Percentiles rank a stretch among this genome's conserved stretches.
These are phyloP conservation scores for Diphyllodes magnificus DNA, from an alignment of 2,113 vertebrate species.

Conservation along the genomic window DNA sequence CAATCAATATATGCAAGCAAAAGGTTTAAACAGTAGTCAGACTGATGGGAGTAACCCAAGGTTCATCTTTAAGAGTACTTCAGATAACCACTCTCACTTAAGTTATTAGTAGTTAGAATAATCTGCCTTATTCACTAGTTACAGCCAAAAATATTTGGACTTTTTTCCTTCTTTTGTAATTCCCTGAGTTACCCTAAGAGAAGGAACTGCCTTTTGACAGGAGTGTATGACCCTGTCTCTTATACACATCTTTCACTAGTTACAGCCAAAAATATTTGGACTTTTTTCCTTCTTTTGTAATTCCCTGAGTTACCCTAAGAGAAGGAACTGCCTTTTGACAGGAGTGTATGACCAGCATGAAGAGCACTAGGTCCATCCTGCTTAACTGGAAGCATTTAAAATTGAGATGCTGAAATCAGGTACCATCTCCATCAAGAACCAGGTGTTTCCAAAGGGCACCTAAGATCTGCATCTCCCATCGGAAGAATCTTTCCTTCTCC, in stretches of 20 bases:
- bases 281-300: not conserved
- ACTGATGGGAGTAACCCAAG: not conserved
- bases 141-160: not conserved
- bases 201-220: not conserved
- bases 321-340: not conserved
- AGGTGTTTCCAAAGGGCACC: not conserved
- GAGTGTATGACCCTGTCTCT: not conserved
- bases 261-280: not conserved
- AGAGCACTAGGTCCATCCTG: not conserved
- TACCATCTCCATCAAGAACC: not conserved
- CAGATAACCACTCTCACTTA: not conserved
- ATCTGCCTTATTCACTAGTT: not conserved
- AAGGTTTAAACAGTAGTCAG: not conserved
- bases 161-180: not conserved
- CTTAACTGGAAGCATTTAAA: not conserved
- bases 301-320: rapidly evolving
- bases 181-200: rapidly evolving
- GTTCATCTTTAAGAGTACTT: not conserved
- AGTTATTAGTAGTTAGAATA: not conserved
- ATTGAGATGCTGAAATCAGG: not conserved
- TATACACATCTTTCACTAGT: no score
- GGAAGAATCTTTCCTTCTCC: not conserved
- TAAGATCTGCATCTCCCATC: not conserved
- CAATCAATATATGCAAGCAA: not conserved
- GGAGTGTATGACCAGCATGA: not conserved